Evolutionary conservation across 2,888 invertebrate species (phyloP), one percentile per base, ranked within the genome.

Genomic region (Drosophila nr. fundita): DNA sequence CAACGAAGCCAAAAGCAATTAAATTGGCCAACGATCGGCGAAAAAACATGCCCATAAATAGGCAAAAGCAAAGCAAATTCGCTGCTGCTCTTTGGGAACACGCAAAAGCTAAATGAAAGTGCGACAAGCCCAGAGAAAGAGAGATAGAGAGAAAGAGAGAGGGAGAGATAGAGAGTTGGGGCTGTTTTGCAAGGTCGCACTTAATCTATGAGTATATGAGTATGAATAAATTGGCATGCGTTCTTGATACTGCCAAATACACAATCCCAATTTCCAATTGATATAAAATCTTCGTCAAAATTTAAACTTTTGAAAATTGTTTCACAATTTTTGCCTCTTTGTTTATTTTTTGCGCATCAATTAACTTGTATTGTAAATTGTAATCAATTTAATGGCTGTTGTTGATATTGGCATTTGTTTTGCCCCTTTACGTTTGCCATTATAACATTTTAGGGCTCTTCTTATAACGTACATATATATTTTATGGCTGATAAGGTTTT

Each of bases 1-100:
- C 54, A 83, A 61, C 32, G 32, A 54, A 53, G n/a, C 52, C 65
- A 63, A 65, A 72, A 27, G 70, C 76, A 70, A 73, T 64, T 42
- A 58, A 71, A 66, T 66, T 67, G 64, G 66, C 54, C 34, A 70
- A 49, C 70, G 50, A 57, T 34, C 61, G 64, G 40, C 57, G 70
- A 76, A 82, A 83, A 45, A 45, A 45, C 81, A 85, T 87, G 87
- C 67, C 85, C 85, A 87, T 87, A 85, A 82, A 85, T 84, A 83
- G 85, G 81, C 85, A 87, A 70, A 78, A 80, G 55, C 30, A 32
- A 38, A 70, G 70, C 48, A 63, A 76, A 73, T 65, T 68, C 48
- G 65, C 68, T 49, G 42, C 21, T 24, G 15, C 45, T 45, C 52
- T 32, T 55, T 63, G 57, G 69, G 69, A 66, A 61, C 65, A 63